Evolutionary conservation across 2,888 invertebrate genomes (phyloP).

Genomic region (Synanthedon formicaeformis): DNA sequence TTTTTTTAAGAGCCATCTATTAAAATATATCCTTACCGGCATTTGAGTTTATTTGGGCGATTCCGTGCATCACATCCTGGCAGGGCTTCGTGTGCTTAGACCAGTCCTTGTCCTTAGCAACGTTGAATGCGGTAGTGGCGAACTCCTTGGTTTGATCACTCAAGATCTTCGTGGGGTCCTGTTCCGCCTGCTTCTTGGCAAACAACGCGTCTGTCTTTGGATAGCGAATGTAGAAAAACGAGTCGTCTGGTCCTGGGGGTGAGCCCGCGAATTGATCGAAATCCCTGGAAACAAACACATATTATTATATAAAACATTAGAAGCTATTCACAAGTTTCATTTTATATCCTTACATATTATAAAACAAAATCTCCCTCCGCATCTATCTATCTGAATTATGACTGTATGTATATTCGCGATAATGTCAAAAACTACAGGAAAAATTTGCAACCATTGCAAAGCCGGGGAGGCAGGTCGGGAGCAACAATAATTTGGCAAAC

Average conservation of each 20-base stretch:
- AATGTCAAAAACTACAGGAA: no score
- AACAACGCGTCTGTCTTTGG: constrained; percentile 57
- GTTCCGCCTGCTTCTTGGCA: constrained; percentile 31
- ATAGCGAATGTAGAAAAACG: constrained; percentile 78
- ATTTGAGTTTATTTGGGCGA: constrained; percentile 47
- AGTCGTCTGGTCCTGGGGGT: constrained; percentile 81
- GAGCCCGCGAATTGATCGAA: constrained; percentile 68
- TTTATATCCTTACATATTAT: no score
- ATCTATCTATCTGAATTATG: no score
- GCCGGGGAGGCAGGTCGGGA: no score
- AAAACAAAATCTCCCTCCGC: no score
- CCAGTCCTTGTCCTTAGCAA: constrained; percentile 59
- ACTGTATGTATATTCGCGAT: no score
- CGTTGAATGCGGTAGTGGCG: constrained; percentile 25
- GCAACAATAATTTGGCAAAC: no score
- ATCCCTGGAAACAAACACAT: constrained; percentile 37
- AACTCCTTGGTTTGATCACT: constrained; percentile 33
- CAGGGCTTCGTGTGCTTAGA: constrained; percentile 78
- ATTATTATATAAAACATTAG: neutral
- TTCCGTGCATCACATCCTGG: constrained; percentile 71
- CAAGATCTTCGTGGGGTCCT: constrained; percentile 26
- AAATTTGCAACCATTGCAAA: no score
- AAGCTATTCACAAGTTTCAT: neutral
- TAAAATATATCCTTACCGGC: constrained; percentile 27
- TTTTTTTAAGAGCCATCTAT: no score